phyloP scores from a whole-genome alignment of 2,888 invertebrate genomes.

The Pterostichus niger region DNA sequence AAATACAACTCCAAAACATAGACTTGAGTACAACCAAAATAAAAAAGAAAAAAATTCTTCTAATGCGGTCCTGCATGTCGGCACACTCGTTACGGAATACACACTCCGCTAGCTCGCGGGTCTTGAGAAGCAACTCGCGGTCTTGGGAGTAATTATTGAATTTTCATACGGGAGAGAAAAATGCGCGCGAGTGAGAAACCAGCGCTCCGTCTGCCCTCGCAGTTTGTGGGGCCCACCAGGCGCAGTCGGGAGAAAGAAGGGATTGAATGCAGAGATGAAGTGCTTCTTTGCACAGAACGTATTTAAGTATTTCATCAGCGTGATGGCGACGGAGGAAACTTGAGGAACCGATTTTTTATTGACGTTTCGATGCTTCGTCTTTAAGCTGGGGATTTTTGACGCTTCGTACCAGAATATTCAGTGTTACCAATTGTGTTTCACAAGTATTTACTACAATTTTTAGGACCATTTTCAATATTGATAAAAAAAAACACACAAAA shows the following conservation, averaged over 20 bases:
- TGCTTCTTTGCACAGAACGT: slow-evolving; percentile 66
- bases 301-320: slow-evolving; percentile 67
- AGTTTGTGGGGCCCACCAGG: neutral
- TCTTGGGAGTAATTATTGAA: slow-evolving; percentile 67
- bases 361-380: slow-evolving; percentile 19
- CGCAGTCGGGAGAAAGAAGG: slow-evolving; percentile 47
- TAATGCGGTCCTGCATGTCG: neutral
- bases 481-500: too few relatives aligned
- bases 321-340: slow-evolving; percentile 56
- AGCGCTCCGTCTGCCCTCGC: neutral
- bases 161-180: slow-evolving; percentile 67
- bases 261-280: slow-evolving; percentile 66
- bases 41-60: neutral
- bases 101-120: slow-evolving; percentile 32
- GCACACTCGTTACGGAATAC: slow-evolving; percentile 58
- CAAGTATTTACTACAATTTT: too few relatives aligned
- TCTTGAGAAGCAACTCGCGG: slow-evolving; percentile 66
- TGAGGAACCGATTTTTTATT: slow-evolving; percentile 38
- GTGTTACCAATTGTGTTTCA: too few relatives aligned
- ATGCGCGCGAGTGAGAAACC: slow-evolving; percentile 54
- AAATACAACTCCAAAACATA: too few relatives aligned
- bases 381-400: neutral
- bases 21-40: neutral
- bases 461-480: too few relatives aligned
- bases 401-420: neutral